A percentile compares a stretch with the other conserved stretches of the same genome.
Evolutionary conservation across 2,888 invertebrate species (phyloP).

Genomic region (Epistrophe eligans): DNA sequence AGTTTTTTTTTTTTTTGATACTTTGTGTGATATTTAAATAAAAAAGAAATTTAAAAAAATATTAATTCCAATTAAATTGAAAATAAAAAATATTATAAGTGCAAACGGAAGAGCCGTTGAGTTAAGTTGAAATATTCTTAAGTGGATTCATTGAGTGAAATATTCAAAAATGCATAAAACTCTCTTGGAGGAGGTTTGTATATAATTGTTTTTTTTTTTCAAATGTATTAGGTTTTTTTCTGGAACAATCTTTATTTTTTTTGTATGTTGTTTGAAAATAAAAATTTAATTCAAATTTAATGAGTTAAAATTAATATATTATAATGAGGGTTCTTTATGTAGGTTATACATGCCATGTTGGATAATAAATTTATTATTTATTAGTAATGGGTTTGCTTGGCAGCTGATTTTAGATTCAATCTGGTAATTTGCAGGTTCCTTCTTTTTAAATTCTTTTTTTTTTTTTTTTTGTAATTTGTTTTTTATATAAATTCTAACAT

Average conservation of each 20-base stretch:
- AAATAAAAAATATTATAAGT: background rate
- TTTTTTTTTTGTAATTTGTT: too few relatives aligned
- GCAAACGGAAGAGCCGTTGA: background rate
- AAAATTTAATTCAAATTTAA: background rate
- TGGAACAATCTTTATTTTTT: background rate
- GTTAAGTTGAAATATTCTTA: background rate
- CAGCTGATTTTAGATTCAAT: too few relatives aligned
- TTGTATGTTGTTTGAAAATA: background rate
- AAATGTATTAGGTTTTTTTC: background rate
- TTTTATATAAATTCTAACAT: too few relatives aligned
- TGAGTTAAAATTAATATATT: too few relatives aligned
- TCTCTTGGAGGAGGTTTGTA: slow-evolving; percentile 64
- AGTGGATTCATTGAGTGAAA: slow-evolving; percentile 31
- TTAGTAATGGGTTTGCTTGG: too few relatives aligned
- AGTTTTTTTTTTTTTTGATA: background rate
- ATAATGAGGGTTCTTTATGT: too few relatives aligned
- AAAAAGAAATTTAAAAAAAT: background rate
- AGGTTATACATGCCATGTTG: too few relatives aligned
- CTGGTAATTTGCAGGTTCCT: too few relatives aligned
- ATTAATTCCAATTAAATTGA: background rate
- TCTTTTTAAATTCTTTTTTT: too few relatives aligned
- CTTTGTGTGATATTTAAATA: background rate
- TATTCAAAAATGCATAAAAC: slow-evolving; percentile 59
- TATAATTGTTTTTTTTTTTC: background rate
- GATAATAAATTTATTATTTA: too few relatives aligned